Evolutionary conservation across 2,888 invertebrate species (phyloP).

Genomic region (Sinotaia quadrata): DNA sequence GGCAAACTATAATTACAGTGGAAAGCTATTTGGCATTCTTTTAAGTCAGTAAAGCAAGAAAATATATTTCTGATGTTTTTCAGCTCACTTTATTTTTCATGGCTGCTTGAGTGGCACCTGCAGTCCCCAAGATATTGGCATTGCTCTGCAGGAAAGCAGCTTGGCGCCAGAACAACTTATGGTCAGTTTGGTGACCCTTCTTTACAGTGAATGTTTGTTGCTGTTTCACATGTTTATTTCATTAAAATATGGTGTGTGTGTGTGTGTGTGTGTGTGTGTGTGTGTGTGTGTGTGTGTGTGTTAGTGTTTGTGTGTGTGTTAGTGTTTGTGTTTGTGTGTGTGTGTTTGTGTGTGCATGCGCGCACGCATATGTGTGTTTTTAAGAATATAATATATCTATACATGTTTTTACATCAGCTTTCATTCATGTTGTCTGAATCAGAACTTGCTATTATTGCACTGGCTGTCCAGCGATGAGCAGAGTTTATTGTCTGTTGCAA

Average conservation of each 20-base stretch:
- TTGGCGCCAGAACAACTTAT: slow-evolving; percentile 80
- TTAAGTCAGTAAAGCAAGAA: too few species aligned
- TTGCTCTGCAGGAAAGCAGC: slow-evolving; percentile 59
- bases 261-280: background rate
- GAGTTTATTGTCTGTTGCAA: slow-evolving; percentile 47
- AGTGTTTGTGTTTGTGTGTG: slow-evolving; percentile 2
- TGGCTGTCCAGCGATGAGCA: slow-evolving; percentile 64
- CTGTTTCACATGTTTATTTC: background rate
- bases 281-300: slow-evolving; percentile 7
- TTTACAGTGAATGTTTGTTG: background rate
- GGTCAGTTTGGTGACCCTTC: slow-evolving; percentile 51
- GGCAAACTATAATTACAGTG: too few species aligned
- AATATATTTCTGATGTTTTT: too few species aligned
- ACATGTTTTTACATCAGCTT: background rate
- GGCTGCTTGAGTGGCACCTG: slow-evolving; percentile 47
- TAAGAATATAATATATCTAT: background rate
- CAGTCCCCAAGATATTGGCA: slow-evolving; percentile 49
- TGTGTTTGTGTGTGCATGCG: slow-evolving; percentile 7
- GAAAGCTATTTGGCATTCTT: too few species aligned
- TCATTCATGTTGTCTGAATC: slow-evolving; percentile 39
- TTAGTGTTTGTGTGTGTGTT: background rate
- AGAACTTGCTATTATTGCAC: slow-evolving; percentile 64
- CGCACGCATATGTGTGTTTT: background rate
- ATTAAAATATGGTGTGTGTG: background rate
- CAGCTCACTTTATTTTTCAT: slow-evolving; percentile 63